These are phyloP conservation scores for Rhabdornis inornatus DNA, from an alignment of 2,113 vertebrate species.

Conservation along the genomic window DNA sequence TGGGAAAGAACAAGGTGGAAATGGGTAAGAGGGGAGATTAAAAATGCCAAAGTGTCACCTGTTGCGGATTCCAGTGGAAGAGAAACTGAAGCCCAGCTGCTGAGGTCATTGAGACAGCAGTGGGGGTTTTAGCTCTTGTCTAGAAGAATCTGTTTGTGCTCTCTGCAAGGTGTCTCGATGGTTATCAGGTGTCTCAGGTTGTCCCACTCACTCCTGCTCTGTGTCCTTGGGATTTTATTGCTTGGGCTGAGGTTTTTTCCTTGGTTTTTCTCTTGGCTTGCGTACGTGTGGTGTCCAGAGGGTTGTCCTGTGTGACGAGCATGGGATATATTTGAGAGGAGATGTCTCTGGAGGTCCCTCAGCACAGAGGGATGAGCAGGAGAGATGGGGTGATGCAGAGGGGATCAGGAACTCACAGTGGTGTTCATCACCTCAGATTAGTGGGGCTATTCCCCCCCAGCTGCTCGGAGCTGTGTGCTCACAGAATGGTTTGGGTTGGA, in stretches of 20 bases:
- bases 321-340: rapidly evolving
- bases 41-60: slow-evolving; percentile 28
- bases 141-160: background rate
- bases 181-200: background rate
- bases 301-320: background rate
- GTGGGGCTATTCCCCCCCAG: rapidly evolving
- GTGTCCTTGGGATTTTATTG: background rate
- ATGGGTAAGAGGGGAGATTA: slow-evolving; percentile 27
- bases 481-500: background rate
- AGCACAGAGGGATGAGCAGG: background rate
- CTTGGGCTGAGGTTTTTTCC: background rate
- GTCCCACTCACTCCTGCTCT: background rate
- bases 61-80: background rate
- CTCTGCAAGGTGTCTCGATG: background rate
- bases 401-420: background rate
- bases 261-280: background rate
- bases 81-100: slow-evolving; percentile 3
- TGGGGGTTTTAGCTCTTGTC: background rate
- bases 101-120: background rate
- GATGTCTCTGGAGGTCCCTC: background rate
- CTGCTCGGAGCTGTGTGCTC: background rate
- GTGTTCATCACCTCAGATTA: background rate
- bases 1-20: slow-evolving; percentile 50
- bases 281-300: background rate
- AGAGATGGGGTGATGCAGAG: background rate